Conservation (phyloP, 1,140 invertebrate genomes). For the Meloidogyne floridensis region DNA sequence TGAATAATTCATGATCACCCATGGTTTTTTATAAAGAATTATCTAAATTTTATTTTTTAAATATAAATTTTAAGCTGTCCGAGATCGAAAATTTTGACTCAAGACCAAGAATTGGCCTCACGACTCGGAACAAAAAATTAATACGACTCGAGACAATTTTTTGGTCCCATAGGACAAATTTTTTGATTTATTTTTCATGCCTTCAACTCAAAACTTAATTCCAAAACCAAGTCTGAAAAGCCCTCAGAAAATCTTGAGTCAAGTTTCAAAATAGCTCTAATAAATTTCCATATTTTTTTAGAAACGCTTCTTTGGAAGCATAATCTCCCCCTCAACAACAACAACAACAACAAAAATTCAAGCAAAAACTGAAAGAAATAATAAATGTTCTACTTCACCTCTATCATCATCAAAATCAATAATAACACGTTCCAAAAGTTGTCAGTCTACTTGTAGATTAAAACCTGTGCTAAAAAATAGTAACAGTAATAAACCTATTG, state of each 20-base stretch:
- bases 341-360: not conserved
- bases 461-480: constrained; percentile 17
- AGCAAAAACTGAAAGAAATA: not conserved
- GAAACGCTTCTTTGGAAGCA: not conserved
- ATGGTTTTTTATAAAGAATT: not conserved
- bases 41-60: too few species aligned
- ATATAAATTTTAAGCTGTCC: too few species aligned
- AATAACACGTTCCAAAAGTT: constrained; percentile 18
- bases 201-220: too few species aligned
- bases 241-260: too few species aligned
- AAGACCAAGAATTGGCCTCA: too few species aligned
- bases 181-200: too few species aligned
- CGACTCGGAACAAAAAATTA: too few species aligned
- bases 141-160: too few species aligned
- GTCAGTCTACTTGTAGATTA: constrained; percentile 15
- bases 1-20: constrained; percentile 2
- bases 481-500: not conserved
- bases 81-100: too few species aligned
- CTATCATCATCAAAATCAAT: not conserved
- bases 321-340: not conserved
- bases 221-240: too few species aligned
- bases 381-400: not conserved
- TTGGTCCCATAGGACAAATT: too few species aligned
- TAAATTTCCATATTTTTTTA: not conserved
- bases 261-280: too few species aligned